These are phyloP conservation scores for Hydrophis major DNA, from an alignment of 2,797 vertebrate genomes.

Conservation along the genomic window DNA sequence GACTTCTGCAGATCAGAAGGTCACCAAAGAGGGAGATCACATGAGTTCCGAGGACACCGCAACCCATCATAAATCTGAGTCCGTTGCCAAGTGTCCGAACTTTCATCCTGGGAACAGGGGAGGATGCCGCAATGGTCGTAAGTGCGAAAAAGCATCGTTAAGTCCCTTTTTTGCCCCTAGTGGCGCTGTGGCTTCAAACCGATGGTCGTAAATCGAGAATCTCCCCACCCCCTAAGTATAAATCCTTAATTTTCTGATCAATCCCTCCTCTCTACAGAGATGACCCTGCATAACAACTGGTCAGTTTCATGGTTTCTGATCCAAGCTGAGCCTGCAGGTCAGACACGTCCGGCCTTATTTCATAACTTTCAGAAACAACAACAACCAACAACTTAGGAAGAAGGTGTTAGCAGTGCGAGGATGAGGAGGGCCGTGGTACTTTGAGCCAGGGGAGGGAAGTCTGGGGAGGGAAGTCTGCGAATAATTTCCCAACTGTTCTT, in stretches of 20 bases:
- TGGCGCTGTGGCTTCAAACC: fast-evolving
- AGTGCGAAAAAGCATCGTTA: no score
- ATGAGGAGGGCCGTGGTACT: neutral
- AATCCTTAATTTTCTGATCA: neutral
- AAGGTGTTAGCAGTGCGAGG: neutral
- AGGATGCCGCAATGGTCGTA: no score
- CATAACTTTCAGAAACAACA: neutral
- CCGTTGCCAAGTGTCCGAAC: no score
- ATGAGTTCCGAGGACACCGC: no score
- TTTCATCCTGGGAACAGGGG: no score
- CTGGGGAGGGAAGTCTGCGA: neutral
- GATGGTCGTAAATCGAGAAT: no score
- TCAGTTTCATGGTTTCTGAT: neutral
- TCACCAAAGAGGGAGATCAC: no score
- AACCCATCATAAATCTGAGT: no score
- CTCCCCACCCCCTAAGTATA: fast-evolving
- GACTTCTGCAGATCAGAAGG: no score
- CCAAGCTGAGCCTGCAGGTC: neutral
- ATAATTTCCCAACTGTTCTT: neutral
- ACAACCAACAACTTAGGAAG: neutral
- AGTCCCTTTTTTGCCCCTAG: no score
- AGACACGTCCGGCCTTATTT: neutral
- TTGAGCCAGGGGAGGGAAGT: neutral
- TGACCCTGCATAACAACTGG: neutral
- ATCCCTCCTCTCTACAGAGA: neutral